Conservation (phyloP, 2,888 invertebrate species). For the Leucoma salicis region DNA sequence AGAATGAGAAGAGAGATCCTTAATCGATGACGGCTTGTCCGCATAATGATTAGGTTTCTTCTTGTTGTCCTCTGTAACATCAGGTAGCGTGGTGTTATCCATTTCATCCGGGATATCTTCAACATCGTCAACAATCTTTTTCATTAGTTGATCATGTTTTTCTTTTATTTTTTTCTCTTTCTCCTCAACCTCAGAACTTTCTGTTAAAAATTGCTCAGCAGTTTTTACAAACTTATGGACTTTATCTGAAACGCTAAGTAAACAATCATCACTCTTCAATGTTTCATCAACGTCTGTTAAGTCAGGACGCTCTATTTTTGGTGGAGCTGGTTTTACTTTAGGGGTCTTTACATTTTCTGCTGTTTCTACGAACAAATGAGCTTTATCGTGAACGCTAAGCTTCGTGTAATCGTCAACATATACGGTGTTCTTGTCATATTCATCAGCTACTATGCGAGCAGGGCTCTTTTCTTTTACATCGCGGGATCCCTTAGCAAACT, state of each 20-base stretch:
- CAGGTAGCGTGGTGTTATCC: conserved; percentile 28
- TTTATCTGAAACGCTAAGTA: conserved; percentile 84
- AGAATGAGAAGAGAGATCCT: conserved; percentile 50
- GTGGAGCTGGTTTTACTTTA: conserved; percentile 53
- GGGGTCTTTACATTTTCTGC: conserved; percentile 80
- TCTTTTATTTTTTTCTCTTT: conserved; percentile 67
- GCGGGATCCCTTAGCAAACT: conserved; percentile 80
- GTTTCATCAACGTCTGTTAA: conserved; percentile 81
- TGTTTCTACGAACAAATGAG: conserved; percentile 83
- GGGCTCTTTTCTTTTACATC: conserved; percentile 65
- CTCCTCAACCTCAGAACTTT: conserved; percentile 56
- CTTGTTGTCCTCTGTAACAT: conserved; percentile 16
- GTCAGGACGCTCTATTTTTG: conserved; percentile 74
- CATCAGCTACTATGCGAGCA: conserved; percentile 64
- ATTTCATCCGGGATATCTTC: conserved; percentile 33
- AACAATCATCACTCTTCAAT: conserved; percentile 82
- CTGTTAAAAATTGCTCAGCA: conserved; percentile 77
- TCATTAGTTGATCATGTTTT: conserved; percentile 72
- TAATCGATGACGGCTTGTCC: conserved; percentile 40
- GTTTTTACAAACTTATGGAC: conserved; percentile 85
- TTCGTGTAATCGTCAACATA: conserved; percentile 75
- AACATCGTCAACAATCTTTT: conserved; percentile 51
- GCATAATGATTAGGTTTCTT: conserved; percentile 29
- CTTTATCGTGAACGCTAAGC: conserved; percentile 85
- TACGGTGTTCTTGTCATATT: conserved; percentile 79